phyloP scores from a whole-genome alignment of 1,140 invertebrate genomes.

The Liolophura sinensis region DNA sequence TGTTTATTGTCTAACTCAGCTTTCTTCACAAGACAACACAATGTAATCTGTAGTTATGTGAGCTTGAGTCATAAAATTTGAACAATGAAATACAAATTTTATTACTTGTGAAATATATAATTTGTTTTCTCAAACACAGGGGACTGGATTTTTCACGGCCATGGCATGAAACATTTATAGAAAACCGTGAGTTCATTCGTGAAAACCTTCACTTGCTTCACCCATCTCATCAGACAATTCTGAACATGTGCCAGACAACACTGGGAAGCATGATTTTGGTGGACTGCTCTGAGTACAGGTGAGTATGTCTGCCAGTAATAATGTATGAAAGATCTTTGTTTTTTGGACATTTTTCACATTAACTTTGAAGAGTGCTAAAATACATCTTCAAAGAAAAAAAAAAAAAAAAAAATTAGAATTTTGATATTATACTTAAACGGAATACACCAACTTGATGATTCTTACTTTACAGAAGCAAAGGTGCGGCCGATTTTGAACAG shows the following conservation, averaged over 20 bases:
- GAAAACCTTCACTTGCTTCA: slow-evolving; percentile 53
- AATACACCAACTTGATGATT: neutral
- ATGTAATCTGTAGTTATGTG: too few relatives aligned
- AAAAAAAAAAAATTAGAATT: neutral
- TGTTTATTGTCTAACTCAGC: too few relatives aligned
- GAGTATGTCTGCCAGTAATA: neutral
- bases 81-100: neutral
- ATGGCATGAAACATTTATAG: slow-evolving; percentile 51
- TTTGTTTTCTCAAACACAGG: slow-evolving; percentile 28
- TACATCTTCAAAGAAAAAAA: neutral
- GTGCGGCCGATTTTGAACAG: slow-evolving; percentile 52
- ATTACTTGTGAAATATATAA: neutral
- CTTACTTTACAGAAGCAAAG: slow-evolving; percentile 35
- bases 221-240: slow-evolving; percentile 48
- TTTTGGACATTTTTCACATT: neutral
- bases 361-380: neutral
- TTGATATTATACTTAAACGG: neutral
- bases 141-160: slow-evolving; percentile 54
- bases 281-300: slow-evolving; percentile 50
- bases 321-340: neutral
- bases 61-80: neutral
- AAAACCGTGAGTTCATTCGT: slow-evolving; percentile 33
- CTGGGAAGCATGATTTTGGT: slow-evolving; percentile 47
- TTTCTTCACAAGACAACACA: too few relatives aligned
- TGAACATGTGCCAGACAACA: slow-evolving; percentile 51